Evolutionary conservation across 2,797 vertebrate genomes (phyloP), one percentile per base, ranked within the genome.

Genomic region (Carapus acus): DNA sequence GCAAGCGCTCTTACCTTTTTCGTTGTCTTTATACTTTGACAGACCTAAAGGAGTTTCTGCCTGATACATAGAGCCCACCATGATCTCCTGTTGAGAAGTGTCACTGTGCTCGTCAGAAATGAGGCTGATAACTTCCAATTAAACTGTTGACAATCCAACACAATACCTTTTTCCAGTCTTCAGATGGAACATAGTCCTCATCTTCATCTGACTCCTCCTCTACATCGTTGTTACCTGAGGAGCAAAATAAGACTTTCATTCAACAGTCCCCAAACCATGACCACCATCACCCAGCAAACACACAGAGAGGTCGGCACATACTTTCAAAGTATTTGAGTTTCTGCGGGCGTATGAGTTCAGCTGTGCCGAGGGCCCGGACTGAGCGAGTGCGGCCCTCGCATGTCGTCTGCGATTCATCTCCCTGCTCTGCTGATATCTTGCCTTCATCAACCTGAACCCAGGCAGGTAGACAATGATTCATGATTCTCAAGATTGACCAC

Each of bases 21-120:
- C 94, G 50, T 95, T 94, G 58, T 97, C 94, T 83, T 84, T 92
- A 78, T 99, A 98, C 84, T 90, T 91, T 85, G 89, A 91, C 44
- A 94, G 73, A 19, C 93, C 95, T 62, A 76, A 71, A 44, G 96
- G 96, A 40, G 94, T 97, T 86, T 98, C 96, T 69, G 94, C 96
- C 85, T 99, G 96, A 83, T 94, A 98, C 93, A 98, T 95, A 2
- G 96, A 98, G 7, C 96, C 96, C 77, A 99, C 96, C 93, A 98
- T 99, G 66, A 99, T 98, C 79, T 99, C 96, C 96, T 99, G 83
- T 68, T n/a, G 31, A 50, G 8, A 31, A 22, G 31, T 27, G 31
- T 33, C 31, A 33, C 6, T 52, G 58, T 15, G 54, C 27, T 47
- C 15, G 20, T 9, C 15, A 41, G 36, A 38, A 27, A 27, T 9